Conservation (phyloP, 2,888 invertebrate genomes). For the Kryphioiulus occultus region DNA sequence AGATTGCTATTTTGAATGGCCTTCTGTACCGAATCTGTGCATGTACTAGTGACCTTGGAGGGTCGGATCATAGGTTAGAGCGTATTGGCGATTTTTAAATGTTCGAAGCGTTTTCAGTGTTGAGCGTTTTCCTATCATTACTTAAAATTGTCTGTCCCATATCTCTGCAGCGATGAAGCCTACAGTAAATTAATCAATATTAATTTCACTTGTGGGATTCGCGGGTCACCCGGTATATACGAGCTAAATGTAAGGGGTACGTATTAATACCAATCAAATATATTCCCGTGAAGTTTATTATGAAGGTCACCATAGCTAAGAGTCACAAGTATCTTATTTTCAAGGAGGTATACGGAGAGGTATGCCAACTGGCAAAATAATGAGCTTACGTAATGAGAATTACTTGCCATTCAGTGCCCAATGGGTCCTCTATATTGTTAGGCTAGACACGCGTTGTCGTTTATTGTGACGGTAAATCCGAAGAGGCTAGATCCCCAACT, state of each 20-base stretch:
- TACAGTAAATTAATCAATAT: too few relatives aligned
- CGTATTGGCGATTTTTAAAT: background rate
- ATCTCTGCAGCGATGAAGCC: too few relatives aligned
- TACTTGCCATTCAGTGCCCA: background rate
- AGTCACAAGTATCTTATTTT: too few relatives aligned
- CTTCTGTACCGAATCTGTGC: background rate
- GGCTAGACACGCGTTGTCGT: background rate
- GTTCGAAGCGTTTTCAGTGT: background rate
- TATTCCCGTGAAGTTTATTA: too few relatives aligned
- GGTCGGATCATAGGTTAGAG: background rate
- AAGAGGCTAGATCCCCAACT: background rate
- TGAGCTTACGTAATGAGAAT: too few relatives aligned
- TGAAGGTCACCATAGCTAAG: too few relatives aligned
- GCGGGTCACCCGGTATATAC: too few relatives aligned
- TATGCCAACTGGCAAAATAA: background rate
- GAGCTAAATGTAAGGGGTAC: too few relatives aligned
- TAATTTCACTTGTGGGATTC: too few relatives aligned
- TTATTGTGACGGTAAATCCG: background rate
- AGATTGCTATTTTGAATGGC: background rate
- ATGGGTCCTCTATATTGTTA: background rate
- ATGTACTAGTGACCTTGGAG: background rate
- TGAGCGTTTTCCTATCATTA: background rate
- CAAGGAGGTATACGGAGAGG: background rate
- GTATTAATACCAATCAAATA: too few relatives aligned
- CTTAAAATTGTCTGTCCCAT: background rate